Conservation (phyloP, 2,113 vertebrate genomes). For the Semicossyphus pulcher region DNA sequence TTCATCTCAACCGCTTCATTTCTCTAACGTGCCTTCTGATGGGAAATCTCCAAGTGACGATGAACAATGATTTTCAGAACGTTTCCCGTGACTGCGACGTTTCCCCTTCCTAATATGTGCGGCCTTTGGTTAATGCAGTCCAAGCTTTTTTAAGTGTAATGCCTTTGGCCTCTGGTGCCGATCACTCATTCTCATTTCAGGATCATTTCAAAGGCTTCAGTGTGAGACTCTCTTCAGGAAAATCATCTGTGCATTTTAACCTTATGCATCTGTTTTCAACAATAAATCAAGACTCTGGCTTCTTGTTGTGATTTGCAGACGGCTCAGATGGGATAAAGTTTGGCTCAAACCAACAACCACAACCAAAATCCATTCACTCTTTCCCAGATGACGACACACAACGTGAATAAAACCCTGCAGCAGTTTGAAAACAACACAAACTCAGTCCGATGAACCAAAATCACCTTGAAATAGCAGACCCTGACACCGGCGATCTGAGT, state of each 20-base stretch:
- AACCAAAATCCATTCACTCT: constrained; percentile 15
- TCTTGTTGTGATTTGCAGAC: constrained; percentile 5
- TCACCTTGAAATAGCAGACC: constrained; percentile 55
- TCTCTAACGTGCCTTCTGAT: constrained; percentile 40
- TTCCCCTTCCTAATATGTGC: constrained; percentile 64
- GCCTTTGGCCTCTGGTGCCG: constrained; percentile 79
- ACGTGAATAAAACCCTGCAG: constrained; percentile 19
- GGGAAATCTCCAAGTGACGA: constrained; percentile 52
- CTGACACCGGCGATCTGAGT: constrained; percentile 18
- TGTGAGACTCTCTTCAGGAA: neutral
- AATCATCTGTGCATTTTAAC: constrained; percentile 24
- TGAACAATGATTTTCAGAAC: constrained; percentile 62
- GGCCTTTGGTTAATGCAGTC: constrained; percentile 67
- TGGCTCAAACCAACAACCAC: constrained; percentile 17
- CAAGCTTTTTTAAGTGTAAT: constrained; percentile 70
- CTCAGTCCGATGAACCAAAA: constrained; percentile 46
- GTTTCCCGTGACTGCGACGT: constrained; percentile 70
- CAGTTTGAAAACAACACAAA: constrained; percentile 34
- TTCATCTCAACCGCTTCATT: constrained; percentile 19
- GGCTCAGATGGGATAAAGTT: neutral
- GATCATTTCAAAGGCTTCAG: constrained; percentile 36
- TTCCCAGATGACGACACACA: constrained; percentile 17
- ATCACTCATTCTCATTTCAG: constrained; percentile 32
- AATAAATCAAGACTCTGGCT: neutral
- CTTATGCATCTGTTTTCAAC: neutral